These are phyloP conservation scores for Vulpes lagopus DNA, from an alignment of 2,113 vertebrate species.

Conservation along the genomic window DNA sequence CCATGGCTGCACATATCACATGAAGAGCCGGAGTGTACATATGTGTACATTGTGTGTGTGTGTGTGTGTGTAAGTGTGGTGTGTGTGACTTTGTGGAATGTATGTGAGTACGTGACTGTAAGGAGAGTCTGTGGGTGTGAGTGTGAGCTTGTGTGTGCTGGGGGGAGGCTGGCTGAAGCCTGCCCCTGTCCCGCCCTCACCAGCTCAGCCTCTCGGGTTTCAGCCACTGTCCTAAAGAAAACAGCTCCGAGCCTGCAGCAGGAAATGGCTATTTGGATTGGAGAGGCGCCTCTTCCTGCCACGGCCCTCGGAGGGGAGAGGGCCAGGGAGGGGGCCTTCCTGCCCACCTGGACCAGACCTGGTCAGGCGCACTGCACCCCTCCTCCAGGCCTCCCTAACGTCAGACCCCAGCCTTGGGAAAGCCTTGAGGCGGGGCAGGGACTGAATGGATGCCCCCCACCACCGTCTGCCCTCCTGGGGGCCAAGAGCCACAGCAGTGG, in stretches of 20 bases:
- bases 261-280: slow-evolving; percentile 92
- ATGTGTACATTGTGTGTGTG: background rate
- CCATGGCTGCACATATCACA: background rate
- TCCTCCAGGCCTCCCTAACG: background rate
- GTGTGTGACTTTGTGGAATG: background rate
- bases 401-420: background rate
- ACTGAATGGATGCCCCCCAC: no score
- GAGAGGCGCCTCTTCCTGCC: slow-evolving; percentile 89
- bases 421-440: background rate
- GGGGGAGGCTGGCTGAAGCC: slow-evolving; percentile 73
- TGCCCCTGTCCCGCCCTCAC: slow-evolving; percentile 66
- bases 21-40: background rate
- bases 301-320: background rate
- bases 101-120: background rate
- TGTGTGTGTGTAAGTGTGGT: background rate
- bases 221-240: slow-evolving; percentile 86
- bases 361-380: background rate
- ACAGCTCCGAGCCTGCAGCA: slow-evolving; percentile 84
- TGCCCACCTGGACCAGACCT: slow-evolving; percentile 68
- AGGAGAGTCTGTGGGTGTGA: background rate
- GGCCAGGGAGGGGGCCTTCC: slow-evolving; percentile 59
- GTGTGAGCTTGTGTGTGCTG: background rate
- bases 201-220: slow-evolving; percentile 82
- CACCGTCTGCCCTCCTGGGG: background rate
- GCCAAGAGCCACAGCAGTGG: no score